phyloP scores from a whole-genome alignment of 2,888 invertebrate genomes.

The Hemaris fuciformis region DNA sequence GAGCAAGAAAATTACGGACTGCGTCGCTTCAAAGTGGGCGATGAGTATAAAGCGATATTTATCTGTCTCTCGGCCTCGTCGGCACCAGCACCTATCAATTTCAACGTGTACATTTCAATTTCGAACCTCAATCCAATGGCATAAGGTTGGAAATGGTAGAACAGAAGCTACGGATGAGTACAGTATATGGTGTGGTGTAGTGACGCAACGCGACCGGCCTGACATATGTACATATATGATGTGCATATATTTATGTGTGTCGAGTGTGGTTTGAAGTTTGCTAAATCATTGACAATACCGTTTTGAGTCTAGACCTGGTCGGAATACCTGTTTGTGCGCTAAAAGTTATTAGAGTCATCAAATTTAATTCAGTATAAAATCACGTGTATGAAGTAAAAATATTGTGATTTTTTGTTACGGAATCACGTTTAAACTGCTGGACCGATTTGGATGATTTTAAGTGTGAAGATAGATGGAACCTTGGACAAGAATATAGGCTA shows the following conservation, averaged over 20 bases:
- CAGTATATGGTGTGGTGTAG: constrained; percentile 51
- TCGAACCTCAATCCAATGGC: constrained; percentile 22
- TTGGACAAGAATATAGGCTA: too few relatives aligned
- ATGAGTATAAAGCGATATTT: constrained; percentile 63
- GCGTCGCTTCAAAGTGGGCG: constrained; percentile 57
- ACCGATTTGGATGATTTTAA: too few relatives aligned
- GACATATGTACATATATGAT: constrained; percentile 31
- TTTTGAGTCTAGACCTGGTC: background rate
- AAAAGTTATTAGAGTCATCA: background rate
- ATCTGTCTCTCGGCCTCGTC: constrained; percentile 61
- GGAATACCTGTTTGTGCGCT: background rate
- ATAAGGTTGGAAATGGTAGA: too few relatives aligned
- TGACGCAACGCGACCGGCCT: constrained; percentile 54
- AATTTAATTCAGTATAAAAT: background rate
- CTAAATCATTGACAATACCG: constrained; percentile 9
- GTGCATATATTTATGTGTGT: constrained; percentile 16
- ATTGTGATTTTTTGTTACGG: too few relatives aligned
- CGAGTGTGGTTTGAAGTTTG: constrained; percentile 11
- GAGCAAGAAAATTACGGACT: constrained; percentile 53
- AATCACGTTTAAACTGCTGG: too few relatives aligned
- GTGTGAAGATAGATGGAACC: too few relatives aligned
- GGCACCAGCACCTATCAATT: constrained; percentile 50
- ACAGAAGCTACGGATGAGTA: too few relatives aligned
- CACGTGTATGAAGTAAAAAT: too few relatives aligned
- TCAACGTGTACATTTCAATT: constrained; percentile 32